Percentiles rank a stretch among this genome's conserved stretches.
Conservation (phyloP, 2,888 invertebrate species). For the Rapana venosa region DNA sequence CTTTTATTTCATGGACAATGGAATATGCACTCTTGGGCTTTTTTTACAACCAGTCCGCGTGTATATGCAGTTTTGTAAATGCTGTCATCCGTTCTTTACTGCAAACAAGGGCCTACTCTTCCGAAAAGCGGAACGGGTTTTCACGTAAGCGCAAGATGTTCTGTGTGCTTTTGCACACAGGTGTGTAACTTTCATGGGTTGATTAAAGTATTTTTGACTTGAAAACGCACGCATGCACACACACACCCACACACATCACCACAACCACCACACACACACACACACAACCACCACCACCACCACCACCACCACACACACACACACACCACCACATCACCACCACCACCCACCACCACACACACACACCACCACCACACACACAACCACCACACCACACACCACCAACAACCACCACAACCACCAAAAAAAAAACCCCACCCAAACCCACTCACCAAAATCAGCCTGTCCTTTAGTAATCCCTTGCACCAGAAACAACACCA, state of each 20-base stretch:
- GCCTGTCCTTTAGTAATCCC: constrained; percentile 51
- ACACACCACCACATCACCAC: background rate
- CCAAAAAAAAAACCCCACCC: background rate
- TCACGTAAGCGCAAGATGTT: too few species aligned
- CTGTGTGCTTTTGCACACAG: too few species aligned
- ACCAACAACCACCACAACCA: too few species aligned
- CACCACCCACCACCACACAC: background rate
- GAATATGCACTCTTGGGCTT: too few species aligned
- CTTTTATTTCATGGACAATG: too few species aligned
- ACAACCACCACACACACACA: background rate
- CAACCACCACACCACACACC: background rate
- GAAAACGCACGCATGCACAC: background rate
- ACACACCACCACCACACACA: background rate
- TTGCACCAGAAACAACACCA: constrained; percentile 47
- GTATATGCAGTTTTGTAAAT: too few species aligned
- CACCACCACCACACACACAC: background rate
- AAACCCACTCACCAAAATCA: constrained; percentile 49
- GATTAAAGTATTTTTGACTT: too few species aligned
- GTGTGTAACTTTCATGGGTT: too few species aligned
- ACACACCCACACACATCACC: background rate
- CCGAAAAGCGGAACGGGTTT: too few species aligned
- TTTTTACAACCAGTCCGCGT: too few species aligned
- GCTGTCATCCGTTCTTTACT: too few species aligned
- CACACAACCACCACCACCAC: background rate
- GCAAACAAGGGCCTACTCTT: too few species aligned